A percentile compares a stretch with the other conserved stretches of the same genome.
These are phyloP conservation scores for Oreonectes daqikongensis DNA, from an alignment of 2,797 vertebrate genomes.

Conservation along the genomic window DNA sequence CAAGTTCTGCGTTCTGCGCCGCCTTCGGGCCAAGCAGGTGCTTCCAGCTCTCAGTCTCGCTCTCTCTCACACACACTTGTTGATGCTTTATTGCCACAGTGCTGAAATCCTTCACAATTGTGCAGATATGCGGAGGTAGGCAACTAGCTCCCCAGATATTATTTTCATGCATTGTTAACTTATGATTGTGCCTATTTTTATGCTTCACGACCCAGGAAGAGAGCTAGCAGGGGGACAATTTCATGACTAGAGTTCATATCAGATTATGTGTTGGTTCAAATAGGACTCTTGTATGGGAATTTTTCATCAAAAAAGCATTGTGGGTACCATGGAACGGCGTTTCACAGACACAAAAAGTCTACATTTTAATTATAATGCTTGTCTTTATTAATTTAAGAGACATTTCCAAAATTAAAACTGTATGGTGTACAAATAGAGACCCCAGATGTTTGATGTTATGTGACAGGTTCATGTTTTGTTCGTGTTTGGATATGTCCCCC, in stretches of 20 bases:
- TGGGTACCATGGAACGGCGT: neutral
- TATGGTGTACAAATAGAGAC: too few species aligned
- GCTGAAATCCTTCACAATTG: constrained; percentile 33
- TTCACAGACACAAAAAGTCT: too few species aligned
- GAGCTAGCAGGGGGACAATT: neutral
- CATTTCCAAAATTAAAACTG: too few species aligned
- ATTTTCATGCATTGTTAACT: constrained; percentile 39
- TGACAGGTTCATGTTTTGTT: too few species aligned
- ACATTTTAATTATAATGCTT: too few species aligned
- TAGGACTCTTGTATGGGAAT: neutral
- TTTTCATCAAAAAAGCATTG: neutral
- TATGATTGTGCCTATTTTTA: constrained; percentile 7
- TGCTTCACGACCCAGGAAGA: constrained; percentile 5
- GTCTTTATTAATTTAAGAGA: too few species aligned
- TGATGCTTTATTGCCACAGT: constrained; percentile 35
- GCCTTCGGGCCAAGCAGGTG: constrained; percentile 48
- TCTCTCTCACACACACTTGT: constrained; percentile 16
- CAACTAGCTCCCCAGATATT: constrained; percentile 9
- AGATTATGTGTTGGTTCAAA: neutral
- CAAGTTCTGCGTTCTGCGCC: constrained; percentile 33
- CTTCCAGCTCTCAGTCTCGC: constrained; percentile 26
- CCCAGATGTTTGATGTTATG: too few species aligned
- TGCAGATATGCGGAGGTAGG: constrained; percentile 4
- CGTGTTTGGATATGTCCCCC: too few species aligned
- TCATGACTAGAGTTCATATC: neutral